Evolutionary conservation across 2,888 invertebrate genomes (phyloP).

Genomic region (Coleophora flavipennella): DNA sequence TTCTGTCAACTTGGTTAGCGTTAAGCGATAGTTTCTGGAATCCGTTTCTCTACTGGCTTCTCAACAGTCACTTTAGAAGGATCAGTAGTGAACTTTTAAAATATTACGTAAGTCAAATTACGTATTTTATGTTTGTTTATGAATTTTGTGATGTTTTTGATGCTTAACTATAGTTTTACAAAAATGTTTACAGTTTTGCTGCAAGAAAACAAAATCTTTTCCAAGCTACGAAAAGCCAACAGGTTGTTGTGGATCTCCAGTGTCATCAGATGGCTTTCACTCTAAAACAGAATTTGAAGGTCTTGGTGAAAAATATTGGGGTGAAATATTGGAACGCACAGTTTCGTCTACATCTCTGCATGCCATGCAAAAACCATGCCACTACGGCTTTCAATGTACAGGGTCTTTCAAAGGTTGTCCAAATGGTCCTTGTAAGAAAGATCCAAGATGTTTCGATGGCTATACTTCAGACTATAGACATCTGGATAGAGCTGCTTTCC

Average conservation of each 20-base stretch:
- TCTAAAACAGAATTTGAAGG: slow-evolving; percentile 76
- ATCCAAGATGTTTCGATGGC: slow-evolving; percentile 57
- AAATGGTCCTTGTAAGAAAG: slow-evolving; percentile 52
- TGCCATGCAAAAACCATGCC: slow-evolving; percentile 74
- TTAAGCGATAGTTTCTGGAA: slow-evolving; percentile 93
- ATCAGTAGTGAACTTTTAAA: slow-evolving; percentile 84
- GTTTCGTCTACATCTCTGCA: slow-evolving; percentile 83
- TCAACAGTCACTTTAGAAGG: slow-evolving; percentile 88
- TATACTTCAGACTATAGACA: slow-evolving; percentile 59
- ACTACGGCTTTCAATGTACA: slow-evolving; percentile 54
- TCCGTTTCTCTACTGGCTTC: slow-evolving; percentile 89
- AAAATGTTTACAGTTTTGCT: slow-evolving; percentile 46
- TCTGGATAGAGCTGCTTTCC: slow-evolving; percentile 58
- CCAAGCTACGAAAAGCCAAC: slow-evolving; percentile 57
- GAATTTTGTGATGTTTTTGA: not conserved
- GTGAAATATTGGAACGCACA: slow-evolving; percentile 84
- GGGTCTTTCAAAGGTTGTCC: slow-evolving; percentile 65
- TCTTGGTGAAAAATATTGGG: slow-evolving; percentile 81
- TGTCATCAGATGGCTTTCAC: slow-evolving; percentile 61
- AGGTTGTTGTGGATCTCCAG: slow-evolving; percentile 62
- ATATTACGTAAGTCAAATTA: slow-evolving; percentile 78
- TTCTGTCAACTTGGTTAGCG: slow-evolving; percentile 89
- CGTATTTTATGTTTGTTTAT: slow-evolving; percentile 7
- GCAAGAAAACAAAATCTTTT: slow-evolving; percentile 51
- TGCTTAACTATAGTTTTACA: not conserved